phyloP scores from a whole-genome alignment of 2,888 invertebrate genomes.

The Drosophila nr. perissopoda region DNA sequence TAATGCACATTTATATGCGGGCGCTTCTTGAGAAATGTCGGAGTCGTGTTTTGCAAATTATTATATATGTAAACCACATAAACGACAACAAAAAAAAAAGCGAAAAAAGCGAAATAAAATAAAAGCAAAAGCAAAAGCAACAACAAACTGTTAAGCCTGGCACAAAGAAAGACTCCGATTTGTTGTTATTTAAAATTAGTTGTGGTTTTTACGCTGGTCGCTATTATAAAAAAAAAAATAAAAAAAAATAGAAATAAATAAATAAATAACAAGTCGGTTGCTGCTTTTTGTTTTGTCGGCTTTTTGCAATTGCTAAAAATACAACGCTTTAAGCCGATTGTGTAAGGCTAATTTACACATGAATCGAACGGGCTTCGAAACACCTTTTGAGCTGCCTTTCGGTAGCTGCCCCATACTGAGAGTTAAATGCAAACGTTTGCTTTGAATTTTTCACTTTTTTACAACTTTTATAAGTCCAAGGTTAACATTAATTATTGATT shows the following conservation, averaged over 20 bases:
- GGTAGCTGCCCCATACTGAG: conserved; percentile 29
- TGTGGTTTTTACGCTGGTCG: conserved; percentile 60
- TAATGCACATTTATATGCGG: conserved; percentile 60
- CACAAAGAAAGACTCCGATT: conserved; percentile 37
- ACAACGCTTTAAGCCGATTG: conserved; percentile 70
- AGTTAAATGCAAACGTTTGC: conserved; percentile 27
- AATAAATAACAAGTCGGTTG: conserved; percentile 48
- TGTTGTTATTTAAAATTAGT: conserved; percentile 68
- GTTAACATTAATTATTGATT: conserved; percentile 76
- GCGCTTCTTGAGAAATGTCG: conserved; percentile 62
- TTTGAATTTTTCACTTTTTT: conserved; percentile 42
- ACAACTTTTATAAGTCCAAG: conserved; percentile 73
- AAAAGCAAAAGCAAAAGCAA: conserved; percentile 13
- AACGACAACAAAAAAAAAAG: neutral
- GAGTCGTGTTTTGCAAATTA: conserved; percentile 55
- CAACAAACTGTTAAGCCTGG: conserved; percentile 15
- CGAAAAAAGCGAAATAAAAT: conserved; percentile 16
- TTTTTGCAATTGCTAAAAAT: conserved; percentile 79
- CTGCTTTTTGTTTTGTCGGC: conserved; percentile 30
- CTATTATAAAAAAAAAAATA: conserved; percentile 21
- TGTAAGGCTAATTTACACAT: conserved; percentile 79
- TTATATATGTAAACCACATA: conserved; percentile 32
- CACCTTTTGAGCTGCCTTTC: conserved; percentile 45
- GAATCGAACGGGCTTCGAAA: conserved; percentile 59
- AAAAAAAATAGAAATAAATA: conserved; percentile 30